These are phyloP conservation scores for Apantesis nais DNA, from an alignment of 2,888 invertebrate genomes.

Conservation along the genomic window DNA sequence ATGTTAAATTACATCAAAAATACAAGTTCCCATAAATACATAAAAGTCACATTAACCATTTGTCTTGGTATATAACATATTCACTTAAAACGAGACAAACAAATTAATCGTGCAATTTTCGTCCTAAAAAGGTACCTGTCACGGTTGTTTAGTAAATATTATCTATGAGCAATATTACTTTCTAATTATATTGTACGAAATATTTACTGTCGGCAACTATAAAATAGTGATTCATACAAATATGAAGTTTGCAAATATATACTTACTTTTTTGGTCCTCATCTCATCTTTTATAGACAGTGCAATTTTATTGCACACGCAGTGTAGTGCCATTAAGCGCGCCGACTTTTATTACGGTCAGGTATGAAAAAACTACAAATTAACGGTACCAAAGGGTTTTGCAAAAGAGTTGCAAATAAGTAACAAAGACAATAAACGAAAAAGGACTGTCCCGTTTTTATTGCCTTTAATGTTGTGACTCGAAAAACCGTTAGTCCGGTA, in stretches of 20 bases:
- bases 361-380: conserved; percentile 55
- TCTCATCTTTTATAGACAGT: conserved; percentile 36
- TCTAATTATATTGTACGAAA: conserved; percentile 25
- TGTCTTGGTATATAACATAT: neutral
- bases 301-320: conserved; percentile 34
- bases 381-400: conserved; percentile 62
- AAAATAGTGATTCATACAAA: conserved; percentile 38
- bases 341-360: conserved; percentile 62
- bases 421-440: conserved; percentile 63
- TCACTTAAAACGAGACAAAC: neutral
- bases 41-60: no score
- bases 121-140: neutral
- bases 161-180: neutral
- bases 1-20: neutral
- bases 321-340: conserved; percentile 44
- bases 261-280: conserved; percentile 29
- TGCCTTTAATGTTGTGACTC: conserved; percentile 52
- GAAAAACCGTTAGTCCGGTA: conserved; percentile 60
- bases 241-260: conserved; percentile 49
- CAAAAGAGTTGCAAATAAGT: conserved; percentile 70
- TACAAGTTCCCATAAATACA: neutral
- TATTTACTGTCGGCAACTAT: conserved; percentile 30
- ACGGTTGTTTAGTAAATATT: neutral
- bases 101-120: neutral
- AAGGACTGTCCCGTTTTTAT: conserved; percentile 51